phyloP scores from a whole-genome alignment of 2,113 vertebrate genomes.

The Cichladusa arquata region DNA sequence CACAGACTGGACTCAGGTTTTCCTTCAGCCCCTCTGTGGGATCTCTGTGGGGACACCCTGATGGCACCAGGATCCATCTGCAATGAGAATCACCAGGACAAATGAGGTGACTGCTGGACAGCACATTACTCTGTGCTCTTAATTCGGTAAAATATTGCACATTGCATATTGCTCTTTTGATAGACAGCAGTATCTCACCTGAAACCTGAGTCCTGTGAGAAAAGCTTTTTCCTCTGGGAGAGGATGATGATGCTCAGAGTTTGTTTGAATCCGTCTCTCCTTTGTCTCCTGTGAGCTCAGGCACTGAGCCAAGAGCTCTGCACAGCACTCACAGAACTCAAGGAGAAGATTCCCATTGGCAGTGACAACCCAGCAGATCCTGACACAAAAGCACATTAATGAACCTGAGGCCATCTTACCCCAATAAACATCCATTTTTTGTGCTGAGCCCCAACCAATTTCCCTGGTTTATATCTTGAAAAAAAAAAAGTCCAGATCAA shows the following conservation, averaged over 20 bases:
- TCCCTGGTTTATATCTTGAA: background rate
- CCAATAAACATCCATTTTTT: background rate
- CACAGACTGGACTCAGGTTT: accelerated
- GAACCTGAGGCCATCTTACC: background rate
- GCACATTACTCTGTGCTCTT: background rate
- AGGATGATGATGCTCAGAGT: background rate
- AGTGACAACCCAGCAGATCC: background rate
- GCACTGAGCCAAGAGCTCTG: background rate
- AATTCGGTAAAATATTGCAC: background rate
- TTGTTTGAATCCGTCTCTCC: background rate
- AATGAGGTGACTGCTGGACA: background rate
- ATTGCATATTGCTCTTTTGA: background rate
- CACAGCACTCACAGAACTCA: accelerated
- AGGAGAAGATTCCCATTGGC: background rate
- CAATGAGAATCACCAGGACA: background rate
- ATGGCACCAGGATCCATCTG: background rate
- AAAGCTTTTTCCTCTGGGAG: background rate
- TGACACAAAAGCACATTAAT: background rate
- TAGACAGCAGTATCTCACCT: background rate
- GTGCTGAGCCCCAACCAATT: background rate
- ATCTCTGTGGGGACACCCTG: background rate
- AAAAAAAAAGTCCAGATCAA: background rate
- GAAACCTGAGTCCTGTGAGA: background rate
- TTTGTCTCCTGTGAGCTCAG: background rate
- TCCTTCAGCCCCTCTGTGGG: background rate